Conservation (phyloP, 2,113 vertebrate genomes). For the Thalassoma bifasciatum region DNA sequence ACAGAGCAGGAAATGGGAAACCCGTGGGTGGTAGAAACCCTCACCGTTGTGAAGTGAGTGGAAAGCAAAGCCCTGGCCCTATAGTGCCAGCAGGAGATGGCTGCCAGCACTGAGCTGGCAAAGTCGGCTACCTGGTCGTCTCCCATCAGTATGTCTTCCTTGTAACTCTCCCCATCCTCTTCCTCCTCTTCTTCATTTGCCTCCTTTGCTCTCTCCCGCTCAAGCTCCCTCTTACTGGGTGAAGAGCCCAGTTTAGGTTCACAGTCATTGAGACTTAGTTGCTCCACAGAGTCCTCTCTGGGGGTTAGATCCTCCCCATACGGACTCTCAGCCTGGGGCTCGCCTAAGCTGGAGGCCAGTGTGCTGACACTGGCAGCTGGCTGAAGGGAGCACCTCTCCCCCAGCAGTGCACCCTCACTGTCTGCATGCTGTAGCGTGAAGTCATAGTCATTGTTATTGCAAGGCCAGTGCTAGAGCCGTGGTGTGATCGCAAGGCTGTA, state of each 20-base stretch:
- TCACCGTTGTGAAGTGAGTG: conserved; percentile 92
- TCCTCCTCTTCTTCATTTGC: conserved; percentile 51
- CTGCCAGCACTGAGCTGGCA: conserved; percentile 90
- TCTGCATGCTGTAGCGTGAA: conserved; percentile 88
- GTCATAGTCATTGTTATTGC: conserved; percentile 77
- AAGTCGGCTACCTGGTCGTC: conserved; percentile 95
- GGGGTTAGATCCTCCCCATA: conserved; percentile 71
- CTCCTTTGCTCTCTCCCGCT: conserved; percentile 66
- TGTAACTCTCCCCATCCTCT: conserved; percentile 81
- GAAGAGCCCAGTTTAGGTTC: conserved; percentile 67
- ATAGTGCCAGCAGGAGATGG: conserved; percentile 94
- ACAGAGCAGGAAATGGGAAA: conserved; percentile 64
- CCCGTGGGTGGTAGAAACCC: conserved; percentile 84
- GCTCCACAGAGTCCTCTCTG: conserved; percentile 78
- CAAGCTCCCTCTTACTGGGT: conserved; percentile 70
- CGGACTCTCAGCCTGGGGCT: conserved; percentile 76
- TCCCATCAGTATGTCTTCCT: conserved; percentile 88
- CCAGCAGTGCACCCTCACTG: conserved; percentile 87
- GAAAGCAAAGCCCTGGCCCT: conserved; percentile 94
- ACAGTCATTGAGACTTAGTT: conserved; percentile 70
- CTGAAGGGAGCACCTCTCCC: conserved; percentile 77
- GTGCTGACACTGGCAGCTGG: conserved; percentile 67
- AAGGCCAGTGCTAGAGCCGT: conserved; percentile 57
- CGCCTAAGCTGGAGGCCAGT: conserved; percentile 67
- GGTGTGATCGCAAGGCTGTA: conserved; percentile 53